Conservation (phyloP, 2,797 vertebrate species). For the Urophycis tenuis region DNA sequence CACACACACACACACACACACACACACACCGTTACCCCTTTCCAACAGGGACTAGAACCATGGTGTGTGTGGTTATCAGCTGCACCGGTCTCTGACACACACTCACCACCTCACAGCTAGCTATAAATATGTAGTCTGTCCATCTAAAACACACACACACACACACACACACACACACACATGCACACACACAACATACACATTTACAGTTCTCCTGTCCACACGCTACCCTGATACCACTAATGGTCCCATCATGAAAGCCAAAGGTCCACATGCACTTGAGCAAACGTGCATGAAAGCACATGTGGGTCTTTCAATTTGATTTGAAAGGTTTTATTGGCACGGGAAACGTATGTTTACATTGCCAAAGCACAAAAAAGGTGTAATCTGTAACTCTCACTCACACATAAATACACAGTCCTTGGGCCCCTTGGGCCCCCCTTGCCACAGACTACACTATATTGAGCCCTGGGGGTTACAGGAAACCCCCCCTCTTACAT, state of each 20-base stretch:
- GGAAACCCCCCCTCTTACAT: not conserved
- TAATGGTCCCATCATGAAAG: not conserved
- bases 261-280: no score
- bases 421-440: not conserved
- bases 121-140: constrained; percentile 11
- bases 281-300: no score
- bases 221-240: not conserved
- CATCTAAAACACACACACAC: constrained; percentile 8
- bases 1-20: not conserved
- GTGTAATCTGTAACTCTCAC: no score
- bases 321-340: no score
- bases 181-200: not conserved
- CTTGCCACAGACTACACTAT: not conserved
- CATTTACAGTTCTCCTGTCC: not conserved
- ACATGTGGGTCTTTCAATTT: no score
- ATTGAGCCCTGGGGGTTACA: not conserved
- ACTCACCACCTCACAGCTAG: constrained; percentile 11
- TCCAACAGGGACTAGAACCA: not conserved
- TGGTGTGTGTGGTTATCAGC: constrained; percentile 1
- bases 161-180: constrained; percentile 4
- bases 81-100: not conserved
- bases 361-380: no score
- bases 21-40: no score
- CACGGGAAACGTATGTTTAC: no score
- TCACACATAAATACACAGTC: constrained; percentile 1